A percentile compares a stretch with the other conserved stretches of the same genome.
Conservation (phyloP, 2,888 invertebrate genomes). For the Dasysyrphus tricinctus region DNA sequence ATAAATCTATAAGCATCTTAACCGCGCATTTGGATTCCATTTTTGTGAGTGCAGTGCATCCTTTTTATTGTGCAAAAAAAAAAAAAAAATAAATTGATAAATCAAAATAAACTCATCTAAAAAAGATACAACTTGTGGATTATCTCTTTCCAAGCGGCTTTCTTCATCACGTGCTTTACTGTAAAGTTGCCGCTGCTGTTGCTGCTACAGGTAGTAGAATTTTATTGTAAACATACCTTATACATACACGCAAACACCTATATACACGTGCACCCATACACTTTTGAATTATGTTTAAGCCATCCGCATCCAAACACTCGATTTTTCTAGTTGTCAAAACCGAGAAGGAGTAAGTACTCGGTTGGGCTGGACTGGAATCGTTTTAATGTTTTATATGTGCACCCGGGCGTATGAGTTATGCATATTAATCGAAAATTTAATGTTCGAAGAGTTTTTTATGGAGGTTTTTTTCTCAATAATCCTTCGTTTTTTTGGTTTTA, state of each 20-base stretch:
- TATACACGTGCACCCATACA: neutral
- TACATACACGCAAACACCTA: constrained; percentile 13
- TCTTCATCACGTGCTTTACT: constrained; percentile 65
- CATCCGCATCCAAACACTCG: constrained; percentile 12
- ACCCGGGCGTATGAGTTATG: constrained; percentile 75
- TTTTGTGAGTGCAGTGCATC: constrained; percentile 29
- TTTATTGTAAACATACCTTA: constrained; percentile 34
- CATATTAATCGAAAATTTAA: constrained; percentile 72
- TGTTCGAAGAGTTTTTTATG: constrained; percentile 26
- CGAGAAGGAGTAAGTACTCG: constrained; percentile 17
- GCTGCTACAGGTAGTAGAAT: constrained; percentile 68
- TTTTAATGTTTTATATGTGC: constrained; percentile 50
- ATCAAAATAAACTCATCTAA: constrained; percentile 22
- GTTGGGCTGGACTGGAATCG: constrained; percentile 46
- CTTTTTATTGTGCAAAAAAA: constrained; percentile 19
- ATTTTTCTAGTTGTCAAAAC: constrained; percentile 22
- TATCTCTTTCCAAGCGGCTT: constrained; percentile 47
- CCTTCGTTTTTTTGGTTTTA: constrained; percentile 3
- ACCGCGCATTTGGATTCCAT: constrained; percentile 46
- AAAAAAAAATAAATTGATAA: neutral
- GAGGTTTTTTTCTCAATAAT: constrained; percentile 1
- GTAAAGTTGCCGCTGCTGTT: neutral
- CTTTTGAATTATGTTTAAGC: neutral
- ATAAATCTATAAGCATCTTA: constrained; percentile 18
- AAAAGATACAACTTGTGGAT: constrained; percentile 69